Evolutionary conservation across 2,888 invertebrate species (phyloP), one percentile per base, ranked within the genome.

Genomic region (Idaea biselata): DNA sequence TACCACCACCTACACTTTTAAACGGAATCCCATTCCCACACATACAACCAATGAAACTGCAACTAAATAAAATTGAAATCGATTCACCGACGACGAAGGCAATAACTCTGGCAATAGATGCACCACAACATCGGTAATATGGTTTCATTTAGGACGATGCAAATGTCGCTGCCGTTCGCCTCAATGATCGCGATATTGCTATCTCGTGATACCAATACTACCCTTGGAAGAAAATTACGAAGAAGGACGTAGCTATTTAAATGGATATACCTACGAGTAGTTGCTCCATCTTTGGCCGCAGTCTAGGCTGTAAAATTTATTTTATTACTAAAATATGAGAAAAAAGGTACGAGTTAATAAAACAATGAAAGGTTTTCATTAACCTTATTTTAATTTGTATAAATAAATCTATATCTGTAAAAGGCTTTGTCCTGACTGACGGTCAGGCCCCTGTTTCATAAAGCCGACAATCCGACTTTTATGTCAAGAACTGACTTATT

Each of bases 101-200:
- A 60, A 81, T 80, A 82, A 81, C 75, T 82, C 71, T 72, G 76
- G 75, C 80, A 82, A 79, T 78, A 82, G 84, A 78, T 78, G 76
- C 77, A 76, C 76, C 72, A 76, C 80, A 81, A 83, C 78, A 82
- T 82, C 79, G 82, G 82, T 85, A 87, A 84, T 74, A 77, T 67
- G 72, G 71, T 73, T 79, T 77, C 72, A 74, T 76, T 77, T 75
- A 73, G 72, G 68, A 71, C 76, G 84, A 87, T 88, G 89, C 87
- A 88, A 89, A 90, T 87, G 83, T 87, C 81, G 80, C 74, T 73
- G 79, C 72, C 77, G 80, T 75, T 76, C 77, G 83, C 83, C 82
- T 76, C 81, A 74, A 73, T 80, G 84, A 80, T 81, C 78, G 73
- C 84, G 80, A 88, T 90, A 89, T 89, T 88, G 82, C 82, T 78